These are phyloP conservation scores for Cairina moschata DNA, from an alignment of 2,113 vertebrate genomes.

Conservation along the genomic window DNA sequence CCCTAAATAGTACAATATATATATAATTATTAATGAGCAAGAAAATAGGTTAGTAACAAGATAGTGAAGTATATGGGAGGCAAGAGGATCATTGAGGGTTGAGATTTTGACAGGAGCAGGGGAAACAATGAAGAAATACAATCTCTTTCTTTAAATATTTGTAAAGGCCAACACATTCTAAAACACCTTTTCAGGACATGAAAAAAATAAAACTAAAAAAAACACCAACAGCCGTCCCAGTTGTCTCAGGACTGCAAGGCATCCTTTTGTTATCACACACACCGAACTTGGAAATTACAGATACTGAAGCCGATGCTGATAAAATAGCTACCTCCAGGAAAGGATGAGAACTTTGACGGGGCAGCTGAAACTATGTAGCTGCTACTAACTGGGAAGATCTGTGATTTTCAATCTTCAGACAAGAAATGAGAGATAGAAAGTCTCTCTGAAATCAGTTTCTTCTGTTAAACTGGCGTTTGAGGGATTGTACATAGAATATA, in stretches of 20 bases:
- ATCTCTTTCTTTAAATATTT: neutral
- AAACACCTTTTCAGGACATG: neutral
- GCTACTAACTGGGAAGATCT: neutral
- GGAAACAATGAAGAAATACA: neutral
- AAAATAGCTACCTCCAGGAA: neutral
- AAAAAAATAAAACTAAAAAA: accelerated
- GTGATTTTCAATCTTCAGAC: neutral
- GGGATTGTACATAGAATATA: neutral
- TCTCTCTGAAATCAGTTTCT: neutral
- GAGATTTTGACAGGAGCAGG: neutral
- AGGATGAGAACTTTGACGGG: neutral
- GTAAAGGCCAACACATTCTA: neutral
- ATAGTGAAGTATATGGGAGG: neutral
- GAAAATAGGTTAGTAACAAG: neutral
- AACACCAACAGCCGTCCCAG: neutral
- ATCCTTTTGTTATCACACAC: neutral
- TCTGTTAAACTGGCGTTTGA: neutral
- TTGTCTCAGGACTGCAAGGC: neutral
- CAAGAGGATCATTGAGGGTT: neutral
- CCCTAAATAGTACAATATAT: neutral
- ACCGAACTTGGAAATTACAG: neutral
- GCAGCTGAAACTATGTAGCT: neutral
- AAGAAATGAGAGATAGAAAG: neutral
- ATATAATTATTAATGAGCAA: neutral
- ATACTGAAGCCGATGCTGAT: neutral